Evolutionary conservation across 2,113 vertebrate species (phyloP).

Genomic region (Centropus unirufus): DNA sequence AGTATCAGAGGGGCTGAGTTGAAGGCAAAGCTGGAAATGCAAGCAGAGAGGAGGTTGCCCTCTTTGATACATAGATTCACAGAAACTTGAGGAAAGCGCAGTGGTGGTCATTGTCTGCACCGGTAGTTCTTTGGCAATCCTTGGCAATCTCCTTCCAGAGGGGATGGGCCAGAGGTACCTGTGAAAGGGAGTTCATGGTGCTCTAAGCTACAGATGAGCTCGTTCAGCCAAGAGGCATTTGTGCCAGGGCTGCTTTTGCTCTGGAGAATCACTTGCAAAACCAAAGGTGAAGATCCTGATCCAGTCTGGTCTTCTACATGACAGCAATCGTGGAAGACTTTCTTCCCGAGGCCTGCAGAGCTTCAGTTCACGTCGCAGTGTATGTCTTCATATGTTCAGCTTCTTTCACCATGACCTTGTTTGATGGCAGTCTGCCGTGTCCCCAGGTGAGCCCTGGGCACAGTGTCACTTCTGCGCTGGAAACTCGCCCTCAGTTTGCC

Average conservation of each 20-base stretch:
- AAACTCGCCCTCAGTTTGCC: rapidly evolving
- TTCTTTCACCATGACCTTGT: not conserved
- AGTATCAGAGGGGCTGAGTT: not conserved
- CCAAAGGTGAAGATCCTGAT: rapidly evolving
- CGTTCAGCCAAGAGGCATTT: not conserved
- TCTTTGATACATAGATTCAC: not conserved
- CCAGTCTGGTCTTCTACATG: not conserved
- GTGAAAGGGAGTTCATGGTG: not conserved
- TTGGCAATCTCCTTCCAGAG: not conserved
- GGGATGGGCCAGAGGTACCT: not conserved
- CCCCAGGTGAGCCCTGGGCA: not conserved
- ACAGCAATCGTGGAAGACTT: not conserved
- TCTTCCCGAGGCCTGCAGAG: not conserved
- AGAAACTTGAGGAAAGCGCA: not conserved
- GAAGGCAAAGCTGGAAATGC: not conserved
- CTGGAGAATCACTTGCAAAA: not conserved
- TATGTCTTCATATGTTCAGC: not conserved
- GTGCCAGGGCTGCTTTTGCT: not conserved
- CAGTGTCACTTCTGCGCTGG: rapidly evolving
- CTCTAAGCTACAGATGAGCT: not conserved
- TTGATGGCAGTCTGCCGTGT: not conserved
- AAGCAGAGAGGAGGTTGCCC: not conserved
- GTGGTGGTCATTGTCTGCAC: not conserved
- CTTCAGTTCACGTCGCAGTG: not conserved
- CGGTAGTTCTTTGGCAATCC: not conserved